Evolutionary conservation across 1,140 invertebrate species (phyloP).

Genomic region (Anastatus disparis): DNA sequence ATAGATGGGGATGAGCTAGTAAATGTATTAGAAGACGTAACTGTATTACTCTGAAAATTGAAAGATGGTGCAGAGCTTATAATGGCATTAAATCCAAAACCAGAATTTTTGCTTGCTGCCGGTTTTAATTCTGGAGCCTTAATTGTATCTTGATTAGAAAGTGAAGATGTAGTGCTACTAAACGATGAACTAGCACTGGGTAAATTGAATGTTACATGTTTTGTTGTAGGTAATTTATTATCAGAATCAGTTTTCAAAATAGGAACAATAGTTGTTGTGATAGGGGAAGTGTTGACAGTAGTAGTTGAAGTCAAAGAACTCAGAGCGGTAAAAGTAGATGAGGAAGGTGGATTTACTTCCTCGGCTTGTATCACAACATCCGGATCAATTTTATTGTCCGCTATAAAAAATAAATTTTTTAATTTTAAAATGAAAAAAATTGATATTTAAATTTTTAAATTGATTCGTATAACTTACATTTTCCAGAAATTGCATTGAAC

Average conservation of each 20-base stretch:
- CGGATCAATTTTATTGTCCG: constrained; percentile 58
- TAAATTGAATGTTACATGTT: constrained; percentile 55
- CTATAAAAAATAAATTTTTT: constrained; percentile 38
- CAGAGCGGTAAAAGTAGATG: constrained; percentile 43
- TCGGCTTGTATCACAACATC: constrained; percentile 63
- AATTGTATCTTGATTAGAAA: not conserved
- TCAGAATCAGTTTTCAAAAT: constrained; percentile 46
- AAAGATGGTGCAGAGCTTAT: not conserved
- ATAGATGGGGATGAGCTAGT: constrained; percentile 11
- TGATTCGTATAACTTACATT: constrained; percentile 55
- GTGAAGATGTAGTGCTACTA: not conserved
- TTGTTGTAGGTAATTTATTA: constrained; percentile 35
- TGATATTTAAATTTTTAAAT: too few species aligned
- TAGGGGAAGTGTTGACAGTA: constrained; percentile 58
- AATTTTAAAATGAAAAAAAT: too few species aligned
- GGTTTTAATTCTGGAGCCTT: not conserved
- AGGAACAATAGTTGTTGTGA: constrained; percentile 55
- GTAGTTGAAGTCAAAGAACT: constrained; percentile 58
- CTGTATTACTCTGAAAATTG: constrained; percentile 8
- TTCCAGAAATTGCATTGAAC: constrained; percentile 65
- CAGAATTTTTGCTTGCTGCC: not conserved
- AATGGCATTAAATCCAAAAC: not conserved
- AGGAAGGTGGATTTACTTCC: constrained; percentile 45
- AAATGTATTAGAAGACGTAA: not conserved
- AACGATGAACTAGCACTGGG: constrained; percentile 16